Base-by-base conservation (phyloP, 23 tunicate genomes). In the Styela clava region DNA sequence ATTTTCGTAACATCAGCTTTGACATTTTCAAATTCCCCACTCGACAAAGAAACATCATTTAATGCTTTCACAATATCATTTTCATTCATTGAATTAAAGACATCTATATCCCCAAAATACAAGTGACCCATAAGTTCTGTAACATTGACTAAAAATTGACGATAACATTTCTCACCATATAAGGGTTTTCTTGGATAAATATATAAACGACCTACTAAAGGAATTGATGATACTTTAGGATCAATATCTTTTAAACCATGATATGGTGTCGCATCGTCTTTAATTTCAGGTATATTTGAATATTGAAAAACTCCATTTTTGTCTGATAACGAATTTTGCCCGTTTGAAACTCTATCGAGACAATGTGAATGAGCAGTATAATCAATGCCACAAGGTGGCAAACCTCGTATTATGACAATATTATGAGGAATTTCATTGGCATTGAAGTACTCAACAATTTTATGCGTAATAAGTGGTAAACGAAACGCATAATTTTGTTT, bases 381-480 rank as follows among this genome's bases (percentile, higher is more conserved):
- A n/a, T n/a, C n/a, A n/a, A n/a, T n/a, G n/a, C n/a, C n/a, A n/a
- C n/a, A n/a, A 52, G 64, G 81, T 0, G 81, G 67, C 28, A 76
- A 29, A 9, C 81, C 81, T 76, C 81, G 81, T 16, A 76, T 76
- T 7, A 76, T 76, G 24, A 76, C 81, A 1, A 76, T 76, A 52
- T 76, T 76, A 26, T 76, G 81, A 16, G 81, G 64, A 35, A 76
- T 76, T 24, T 76, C 44, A 7, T 76, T 76, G 18, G 35, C 26
- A 35, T 44, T 52, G 0, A 76, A 76, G 37, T 76, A 52, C 44
- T 44, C 61, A 26, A 52, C 64, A 44, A 76, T 76, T 27, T 36
- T 44, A 52, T 76, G 64, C 18, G 44, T n/a, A 16, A 76, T 76
- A 16, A 21, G 16, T 24, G 81, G 81, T 16, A 76, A 27, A 22